Evolutionary conservation across 2,797 vertebrate species (phyloP), one percentile per base, ranked within the genome.

Genomic region (Ctenopoma multispine): DNA sequence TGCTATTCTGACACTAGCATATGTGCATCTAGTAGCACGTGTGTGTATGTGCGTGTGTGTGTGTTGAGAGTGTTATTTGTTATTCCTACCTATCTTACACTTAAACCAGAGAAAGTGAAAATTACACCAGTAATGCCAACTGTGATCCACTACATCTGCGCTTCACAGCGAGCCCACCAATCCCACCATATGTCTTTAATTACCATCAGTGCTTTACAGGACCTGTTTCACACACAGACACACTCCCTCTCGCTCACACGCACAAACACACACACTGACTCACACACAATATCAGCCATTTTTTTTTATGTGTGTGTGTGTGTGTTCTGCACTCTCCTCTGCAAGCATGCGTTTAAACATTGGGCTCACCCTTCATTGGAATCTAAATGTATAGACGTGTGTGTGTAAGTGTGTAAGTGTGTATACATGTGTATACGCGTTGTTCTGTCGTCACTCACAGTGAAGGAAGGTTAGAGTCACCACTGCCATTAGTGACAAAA

Each of bases 131-230:
- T 93, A 94, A 94, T 92, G 92, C 93, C 93, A 93, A 93, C 94
- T 95, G 92, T 96, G 95, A 96, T 96, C 93, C 93, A 79, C 92
- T 95, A 92, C 95, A 96, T 97, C 95, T 96, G 95, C 51, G 87
- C 92, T 92, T 94, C 95, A 89, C 89, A 92, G 92, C 89, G 78
- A 91, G 95, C 63, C 92, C 92, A 87, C 91, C 87, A 81, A 87
- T 92, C 92, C 92, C 91, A 90, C 95, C 96, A 95, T 96, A 96
- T 96, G 96, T 93, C 95, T 96, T 97, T 96, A 96, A 97, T 97
- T 95, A 96, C 94, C 93, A 88, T 95, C 95, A 96, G 93, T 94
- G 93, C 94, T 94, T 95, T 95, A 95, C 95, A 95, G 95, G 96
- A 96, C 95, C 95, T 96, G 95, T 94, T 96, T 70, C 60, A 50